Percentiles rank a stretch among this genome's conserved stretches.
Evolutionary conservation across 2,113 vertebrate genomes (phyloP).

Genomic region (Limanda limanda): DNA sequence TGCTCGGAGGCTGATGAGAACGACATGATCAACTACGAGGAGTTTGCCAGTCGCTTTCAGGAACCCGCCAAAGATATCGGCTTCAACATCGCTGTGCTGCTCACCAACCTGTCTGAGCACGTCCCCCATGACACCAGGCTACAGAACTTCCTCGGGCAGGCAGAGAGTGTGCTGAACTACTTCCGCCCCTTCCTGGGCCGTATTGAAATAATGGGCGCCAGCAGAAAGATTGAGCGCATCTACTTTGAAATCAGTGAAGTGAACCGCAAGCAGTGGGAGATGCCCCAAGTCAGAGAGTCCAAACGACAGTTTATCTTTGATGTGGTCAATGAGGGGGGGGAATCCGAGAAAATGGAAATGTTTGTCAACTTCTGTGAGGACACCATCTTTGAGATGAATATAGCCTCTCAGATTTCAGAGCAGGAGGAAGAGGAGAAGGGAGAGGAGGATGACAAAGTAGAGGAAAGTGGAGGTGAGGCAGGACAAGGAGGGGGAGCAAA

Average conservation of each 20-base stretch:
- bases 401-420: conserved; percentile 94
- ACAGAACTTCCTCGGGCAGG: conserved; percentile 90
- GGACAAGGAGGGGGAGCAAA: conserved; percentile 48
- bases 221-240: conserved; percentile 93
- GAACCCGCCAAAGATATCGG: conserved; percentile 96
- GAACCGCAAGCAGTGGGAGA: conserved; percentile 96
- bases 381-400: conserved; percentile 99
- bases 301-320: conserved; percentile 99
- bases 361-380: conserved; percentile 99
- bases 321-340: conserved; percentile 95
- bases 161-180: conserved; percentile 92
- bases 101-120: conserved; percentile 94
- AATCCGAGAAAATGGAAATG: conserved; percentile 98
- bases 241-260: conserved; percentile 98
- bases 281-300: conserved; percentile 94
- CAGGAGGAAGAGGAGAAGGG: conserved; percentile 85
- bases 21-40: conserved; percentile 95
- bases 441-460: conserved; percentile 82
- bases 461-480: conserved; percentile 54
- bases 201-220: conserved; percentile 97
- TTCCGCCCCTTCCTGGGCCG: conserved; percentile 93
- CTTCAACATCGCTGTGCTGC: conserved; percentile 94
- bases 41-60: conserved; percentile 93
- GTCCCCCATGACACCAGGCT: conserved; percentile 93
- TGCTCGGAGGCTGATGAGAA: conserved; percentile 97